Evolutionary conservation across 2,113 vertebrate species (phyloP).

Genomic region (Bufo gargarizans): DNA sequence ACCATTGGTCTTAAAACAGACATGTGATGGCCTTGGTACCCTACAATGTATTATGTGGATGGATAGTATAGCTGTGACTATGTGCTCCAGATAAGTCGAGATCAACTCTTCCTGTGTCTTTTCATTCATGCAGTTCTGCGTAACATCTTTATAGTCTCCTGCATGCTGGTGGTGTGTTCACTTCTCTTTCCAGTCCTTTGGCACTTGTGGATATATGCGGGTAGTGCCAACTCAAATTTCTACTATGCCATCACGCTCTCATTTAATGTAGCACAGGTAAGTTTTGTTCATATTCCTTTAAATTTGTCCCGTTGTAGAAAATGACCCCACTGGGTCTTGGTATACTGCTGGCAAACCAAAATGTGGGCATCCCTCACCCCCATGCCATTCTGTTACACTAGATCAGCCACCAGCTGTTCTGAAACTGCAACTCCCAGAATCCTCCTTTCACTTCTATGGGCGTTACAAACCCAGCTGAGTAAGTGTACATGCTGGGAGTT

Average conservation of each 20-base stretch:
- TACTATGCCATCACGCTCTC: slow-evolving; percentile 97
- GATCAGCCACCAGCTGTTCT: too few relatives aligned
- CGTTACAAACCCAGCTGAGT: too few relatives aligned
- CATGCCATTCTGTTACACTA: not conserved
- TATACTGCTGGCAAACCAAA: too few relatives aligned
- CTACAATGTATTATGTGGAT: not conserved
- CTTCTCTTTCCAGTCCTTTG: slow-evolving; percentile 96
- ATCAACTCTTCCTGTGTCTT: not conserved
- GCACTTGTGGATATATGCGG: slow-evolving; percentile 98
- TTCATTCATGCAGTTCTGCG: slow-evolving; percentile 81
- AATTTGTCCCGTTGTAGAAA: too few relatives aligned
- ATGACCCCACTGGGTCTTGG: too few relatives aligned
- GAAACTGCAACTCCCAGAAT: too few relatives aligned
- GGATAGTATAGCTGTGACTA: not conserved
- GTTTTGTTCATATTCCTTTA: slow-evolving; percentile 37
- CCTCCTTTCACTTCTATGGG: too few relatives aligned
- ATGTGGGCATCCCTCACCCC: not conserved
- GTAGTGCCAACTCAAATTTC: slow-evolving; percentile 99
- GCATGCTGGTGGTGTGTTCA: slow-evolving; percentile 88
- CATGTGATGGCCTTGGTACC: too few relatives aligned
- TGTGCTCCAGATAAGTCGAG: not conserved
- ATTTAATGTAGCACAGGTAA: slow-evolving; percentile 95
- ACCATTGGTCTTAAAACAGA: too few relatives aligned
- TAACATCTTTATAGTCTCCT: slow-evolving; percentile 93
- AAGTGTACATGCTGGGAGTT: too few relatives aligned